Evolutionary conservation across 2,888 invertebrate genomes (phyloP), one percentile per base, ranked within the genome.

Genomic region (Agrenia bidenticulata): DNA sequence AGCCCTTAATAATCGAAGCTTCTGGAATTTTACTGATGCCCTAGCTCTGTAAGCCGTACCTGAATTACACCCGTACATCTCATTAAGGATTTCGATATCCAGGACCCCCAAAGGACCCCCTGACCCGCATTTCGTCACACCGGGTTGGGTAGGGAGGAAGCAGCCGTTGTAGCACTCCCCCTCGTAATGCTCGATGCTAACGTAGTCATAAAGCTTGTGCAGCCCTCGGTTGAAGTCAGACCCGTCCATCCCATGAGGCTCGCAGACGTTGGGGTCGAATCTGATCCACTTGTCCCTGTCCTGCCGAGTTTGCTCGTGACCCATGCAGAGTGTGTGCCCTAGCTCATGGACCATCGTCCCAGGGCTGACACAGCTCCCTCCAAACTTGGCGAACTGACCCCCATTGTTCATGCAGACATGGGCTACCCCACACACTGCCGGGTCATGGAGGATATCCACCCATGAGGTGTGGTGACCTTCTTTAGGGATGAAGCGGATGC

Each of bases 121-220:
- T 11, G 66, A 66, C 1, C 75, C 75, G 50, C 75, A 75, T 60
- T 75, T 75, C 19, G 73, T 73, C 1, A 73, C 73, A 11, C 73
- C 73, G 17, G 60, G 49, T 17, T 69, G 59, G 39, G 66, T 70
- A 1, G 73, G 73, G 2, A 39, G 26, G 54, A 73, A 69, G 49
- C 75, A 75, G 21, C 73, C 73, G 42, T 73, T 73, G 66, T 75
- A 73, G 24, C 75, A 67, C 50, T 67, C 67, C 13, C 51, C 51
- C 15, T 75, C 75, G 63, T 73, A 73, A 45, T 75, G 75, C 45
- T 75, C 71, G 64, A 73, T 72, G 59, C 70, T 70, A 9, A 75
- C 73, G 50, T 72, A 75, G 56, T 75, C 75, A 45, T 75, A 75
- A 26, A 73, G 32, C 56, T 74, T 73, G 50, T 75, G 63, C 11